Conservation (phyloP, 1,140 invertebrate species). For the Phortica variegata region DNA sequence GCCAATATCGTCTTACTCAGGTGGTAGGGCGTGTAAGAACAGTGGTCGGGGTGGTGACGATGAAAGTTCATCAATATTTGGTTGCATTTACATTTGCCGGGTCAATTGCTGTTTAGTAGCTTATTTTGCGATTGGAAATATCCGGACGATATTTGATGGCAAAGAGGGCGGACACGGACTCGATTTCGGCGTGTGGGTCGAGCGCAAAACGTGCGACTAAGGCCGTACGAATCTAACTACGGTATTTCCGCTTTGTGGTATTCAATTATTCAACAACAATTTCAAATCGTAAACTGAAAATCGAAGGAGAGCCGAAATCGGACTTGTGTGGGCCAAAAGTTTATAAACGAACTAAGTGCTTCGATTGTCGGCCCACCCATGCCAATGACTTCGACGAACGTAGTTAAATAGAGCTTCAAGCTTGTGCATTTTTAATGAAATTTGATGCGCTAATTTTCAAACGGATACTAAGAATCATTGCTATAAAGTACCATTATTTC, state of each 20-base stretch:
- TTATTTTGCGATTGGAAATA: too few species aligned
- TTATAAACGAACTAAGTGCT: too few species aligned
- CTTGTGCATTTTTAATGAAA: constrained; percentile 17
- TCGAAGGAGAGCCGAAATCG: not conserved
- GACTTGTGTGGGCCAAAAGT: not conserved
- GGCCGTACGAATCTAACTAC: constrained; percentile 11
- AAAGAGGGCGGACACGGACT: not conserved
- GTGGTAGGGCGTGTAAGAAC: too few species aligned
- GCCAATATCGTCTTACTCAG: too few species aligned
- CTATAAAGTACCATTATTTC: too few species aligned
- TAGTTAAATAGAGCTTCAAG: not conserved
- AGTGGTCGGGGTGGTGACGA: too few species aligned
- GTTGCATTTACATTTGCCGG: too few species aligned
- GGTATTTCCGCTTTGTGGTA: constrained; percentile 15
- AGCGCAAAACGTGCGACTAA: too few species aligned
- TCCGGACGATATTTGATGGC: not conserved
- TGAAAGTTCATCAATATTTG: too few species aligned
- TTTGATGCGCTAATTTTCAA: constrained; percentile 16
- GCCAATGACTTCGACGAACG: too few species aligned
- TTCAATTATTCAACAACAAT: constrained; percentile 20
- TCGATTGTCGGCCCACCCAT: too few species aligned
- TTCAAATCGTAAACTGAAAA: constrained; percentile 13
- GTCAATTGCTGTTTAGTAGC: too few species aligned
- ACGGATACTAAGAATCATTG: constrained; percentile 3
- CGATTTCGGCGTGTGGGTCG: not conserved